Base-by-base conservation (phyloP, 2,888 invertebrate genomes). In the Coelogynopora nodosa region DNA sequence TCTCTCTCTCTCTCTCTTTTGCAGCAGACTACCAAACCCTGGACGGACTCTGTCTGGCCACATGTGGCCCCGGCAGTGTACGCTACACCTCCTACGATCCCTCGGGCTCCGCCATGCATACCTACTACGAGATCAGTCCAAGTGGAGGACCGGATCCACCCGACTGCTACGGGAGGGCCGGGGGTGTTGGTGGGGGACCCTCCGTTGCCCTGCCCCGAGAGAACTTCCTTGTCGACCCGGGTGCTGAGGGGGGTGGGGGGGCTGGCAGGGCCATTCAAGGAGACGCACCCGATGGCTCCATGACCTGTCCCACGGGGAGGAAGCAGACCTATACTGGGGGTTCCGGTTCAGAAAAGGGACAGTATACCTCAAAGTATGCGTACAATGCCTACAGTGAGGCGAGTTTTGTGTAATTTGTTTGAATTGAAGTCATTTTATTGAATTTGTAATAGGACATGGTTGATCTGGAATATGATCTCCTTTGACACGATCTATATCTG, bases 71-170 rank as follows among this genome's bases (percentile, higher is more conserved):
- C 27, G 74, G 74, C 23, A 74, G 10, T 23, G 23, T 74, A 2
- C 74, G 74, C 10, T 74, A 74, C 74, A 74, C 74, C 23, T 74
- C 74, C 18, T 74, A 26, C 23, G 74, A 74, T 26, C 74, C 74
- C 74, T 13, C 74, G 2, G 74, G 74, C 5, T 74, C 74, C 18
- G 23, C 23, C 18, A 74, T 74, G 74, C 74, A 74, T 23, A 74
- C 74, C 27, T 74, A 74, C 74, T 74, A 74, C 23, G 74, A 74
- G 23, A 74, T 74, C 23, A 74, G 74, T 74, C 74, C 74, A 74
- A 23, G 74, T 26, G 2, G 74, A 2, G 23, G 5, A 5, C 23
- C 74, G 18, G 10, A 2, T 13, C 23, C 18, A 2, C 23, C 18
- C 2, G 74, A 74, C 74, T 26, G 23, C 18, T 23, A 5, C 23